Evolutionary conservation across 2,113 vertebrate genomes (phyloP).

Genomic region (Spheniscus mendiculus): DNA sequence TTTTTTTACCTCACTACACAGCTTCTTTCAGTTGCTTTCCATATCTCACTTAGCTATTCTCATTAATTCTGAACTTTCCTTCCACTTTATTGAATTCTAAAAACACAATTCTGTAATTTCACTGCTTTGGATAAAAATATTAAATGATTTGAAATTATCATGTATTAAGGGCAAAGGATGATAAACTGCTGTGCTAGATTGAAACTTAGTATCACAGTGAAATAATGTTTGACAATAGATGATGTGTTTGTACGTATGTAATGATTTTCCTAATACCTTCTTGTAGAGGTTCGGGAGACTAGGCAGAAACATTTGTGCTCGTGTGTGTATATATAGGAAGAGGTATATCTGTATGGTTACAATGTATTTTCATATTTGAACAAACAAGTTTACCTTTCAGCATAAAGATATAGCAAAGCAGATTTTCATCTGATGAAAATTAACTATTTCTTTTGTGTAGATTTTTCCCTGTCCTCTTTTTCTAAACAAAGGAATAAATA

Average conservation of each 20-base stretch:
- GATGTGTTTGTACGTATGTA: background rate
- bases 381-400: background rate
- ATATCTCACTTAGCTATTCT: background rate
- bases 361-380: background rate
- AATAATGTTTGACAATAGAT: background rate
- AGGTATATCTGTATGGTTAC: fast-evolving
- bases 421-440: background rate
- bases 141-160: background rate
- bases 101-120: conserved; percentile 43
- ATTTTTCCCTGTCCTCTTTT: background rate
- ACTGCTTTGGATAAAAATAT: conserved; percentile 14
- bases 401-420: background rate
- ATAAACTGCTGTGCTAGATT: background rate
- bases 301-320: background rate
- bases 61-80: conserved; percentile 39
- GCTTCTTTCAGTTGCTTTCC: background rate
- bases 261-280: background rate
- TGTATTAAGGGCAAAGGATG: background rate
- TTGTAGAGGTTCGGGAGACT: background rate
- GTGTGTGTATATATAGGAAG: background rate
- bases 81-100: conserved; percentile 30
- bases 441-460: background rate
- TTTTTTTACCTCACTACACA: background rate
- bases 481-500: background rate
- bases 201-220: background rate